A percentile compares a stretch with the other conserved stretches of the same genome.
Evolutionary conservation across 2,113 vertebrate genomes (phyloP).

Genomic region (Erythrolamprus reginae): DNA sequence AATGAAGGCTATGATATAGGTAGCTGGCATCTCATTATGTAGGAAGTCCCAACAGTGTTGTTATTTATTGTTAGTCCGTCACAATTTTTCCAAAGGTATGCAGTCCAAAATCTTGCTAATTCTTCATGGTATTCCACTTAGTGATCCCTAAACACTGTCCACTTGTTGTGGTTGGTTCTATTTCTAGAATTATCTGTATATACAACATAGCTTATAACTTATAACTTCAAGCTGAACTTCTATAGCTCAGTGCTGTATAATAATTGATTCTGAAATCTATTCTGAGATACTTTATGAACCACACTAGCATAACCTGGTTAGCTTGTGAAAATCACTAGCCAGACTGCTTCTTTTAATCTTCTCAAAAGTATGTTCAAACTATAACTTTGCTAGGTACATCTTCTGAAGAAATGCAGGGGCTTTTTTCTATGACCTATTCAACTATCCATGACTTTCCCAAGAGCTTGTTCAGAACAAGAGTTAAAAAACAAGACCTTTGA

Average conservation of each 20-base stretch:
- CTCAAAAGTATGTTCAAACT: neutral
- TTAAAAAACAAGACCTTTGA: neutral
- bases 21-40: neutral
- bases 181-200: neutral
- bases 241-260: neutral
- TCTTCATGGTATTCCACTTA: neutral
- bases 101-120: neutral
- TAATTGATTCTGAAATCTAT: neutral
- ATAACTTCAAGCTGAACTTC: neutral
- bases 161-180: neutral
- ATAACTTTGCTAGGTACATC: neutral
- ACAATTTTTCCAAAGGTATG: neutral
- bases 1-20: neutral
- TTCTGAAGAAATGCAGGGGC: neutral
- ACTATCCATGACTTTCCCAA: neutral
- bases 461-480: neutral
- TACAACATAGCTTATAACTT: neutral
- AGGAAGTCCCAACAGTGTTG: neutral
- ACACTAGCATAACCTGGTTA: neutral
- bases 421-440: neutral
- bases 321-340: neutral
- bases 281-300: neutral
- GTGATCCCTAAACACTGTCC: neutral
- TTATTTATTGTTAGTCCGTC: neutral
- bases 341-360: neutral